Percentiles rank a stretch among this genome's conserved stretches.
These are phyloP conservation scores for Orientallactaga bullata DNA, from an alignment of 2,113 vertebrate species.

Conservation along the genomic window DNA sequence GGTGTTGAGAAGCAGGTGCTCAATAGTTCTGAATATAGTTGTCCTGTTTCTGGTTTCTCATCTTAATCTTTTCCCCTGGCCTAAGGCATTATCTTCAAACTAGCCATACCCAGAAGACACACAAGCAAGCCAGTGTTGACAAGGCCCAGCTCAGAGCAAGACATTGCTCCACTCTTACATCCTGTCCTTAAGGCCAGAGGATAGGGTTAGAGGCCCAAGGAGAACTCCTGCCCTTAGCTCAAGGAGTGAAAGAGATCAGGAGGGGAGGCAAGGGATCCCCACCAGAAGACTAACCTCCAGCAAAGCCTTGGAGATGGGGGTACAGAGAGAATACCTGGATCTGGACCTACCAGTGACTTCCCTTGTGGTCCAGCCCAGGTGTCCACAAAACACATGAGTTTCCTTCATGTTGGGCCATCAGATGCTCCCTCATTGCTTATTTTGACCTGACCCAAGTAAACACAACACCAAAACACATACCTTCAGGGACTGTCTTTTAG, in stretches of 20 bases:
- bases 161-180: neutral
- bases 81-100: constrained; percentile 42
- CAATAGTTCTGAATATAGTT: constrained; percentile 26
- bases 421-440: neutral
- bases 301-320: neutral
- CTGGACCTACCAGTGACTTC: neutral
- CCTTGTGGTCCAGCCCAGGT: neutral
- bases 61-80: neutral
- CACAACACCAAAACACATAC: constrained; percentile 27
- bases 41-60: constrained; percentile 11
- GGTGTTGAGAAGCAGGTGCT: neutral
- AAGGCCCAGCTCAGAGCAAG: constrained; percentile 14
- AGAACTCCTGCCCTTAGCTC: neutral
- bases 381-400: neutral
- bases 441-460: constrained; percentile 37
- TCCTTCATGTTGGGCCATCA: constrained; percentile 1
- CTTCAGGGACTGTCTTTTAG: neutral
- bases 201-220: neutral
- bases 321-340: neutral
- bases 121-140: neutral
- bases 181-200: neutral
- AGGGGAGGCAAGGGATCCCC: neutral
- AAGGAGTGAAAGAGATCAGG: neutral
- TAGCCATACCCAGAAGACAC: constrained; percentile 53
- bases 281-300: constrained; percentile 34